Conservation (phyloP, 1,140 invertebrate species). For the Pachyrhynchus sulphureomaculatus region DNA sequence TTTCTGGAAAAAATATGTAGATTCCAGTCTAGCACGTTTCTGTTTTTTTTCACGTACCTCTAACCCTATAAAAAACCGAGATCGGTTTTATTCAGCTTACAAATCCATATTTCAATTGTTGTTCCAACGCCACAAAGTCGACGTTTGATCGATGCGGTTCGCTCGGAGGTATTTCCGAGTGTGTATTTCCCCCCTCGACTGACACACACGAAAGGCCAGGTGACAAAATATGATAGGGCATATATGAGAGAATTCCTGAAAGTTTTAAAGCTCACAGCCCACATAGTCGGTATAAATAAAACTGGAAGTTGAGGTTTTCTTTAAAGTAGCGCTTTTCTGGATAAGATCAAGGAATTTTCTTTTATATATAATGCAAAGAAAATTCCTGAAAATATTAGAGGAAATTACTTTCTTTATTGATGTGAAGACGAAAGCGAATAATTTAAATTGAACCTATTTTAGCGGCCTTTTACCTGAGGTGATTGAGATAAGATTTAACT, state of each 20-base stretch:
- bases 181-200: neutral
- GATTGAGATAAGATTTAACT: too few relatives aligned
- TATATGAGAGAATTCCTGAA: slow-evolving; percentile 2
- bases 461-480: too few relatives aligned
- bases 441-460: too few relatives aligned
- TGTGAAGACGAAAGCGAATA: too few relatives aligned
- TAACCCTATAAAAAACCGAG: neutral
- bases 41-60: too few relatives aligned
- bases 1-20: too few relatives aligned
- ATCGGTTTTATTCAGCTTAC: neutral
- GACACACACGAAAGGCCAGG: slow-evolving; percentile 1
- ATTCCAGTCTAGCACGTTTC: too few relatives aligned
- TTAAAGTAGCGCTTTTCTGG: neutral
- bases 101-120: neutral
- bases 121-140: neutral
- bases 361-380: neutral
- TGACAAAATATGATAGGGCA: slow-evolving; percentile 7
- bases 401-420: too few relatives aligned
- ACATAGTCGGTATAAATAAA: too few relatives aligned
- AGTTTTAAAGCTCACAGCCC: neutral
- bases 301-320: neutral
- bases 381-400: too few relatives aligned
- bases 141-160: slow-evolving; percentile 20
- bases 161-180: slow-evolving; percentile 11
- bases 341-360: too few relatives aligned